phyloP scores from a whole-genome alignment of 2,888 invertebrate species.

The Celastrina argiolus region DNA sequence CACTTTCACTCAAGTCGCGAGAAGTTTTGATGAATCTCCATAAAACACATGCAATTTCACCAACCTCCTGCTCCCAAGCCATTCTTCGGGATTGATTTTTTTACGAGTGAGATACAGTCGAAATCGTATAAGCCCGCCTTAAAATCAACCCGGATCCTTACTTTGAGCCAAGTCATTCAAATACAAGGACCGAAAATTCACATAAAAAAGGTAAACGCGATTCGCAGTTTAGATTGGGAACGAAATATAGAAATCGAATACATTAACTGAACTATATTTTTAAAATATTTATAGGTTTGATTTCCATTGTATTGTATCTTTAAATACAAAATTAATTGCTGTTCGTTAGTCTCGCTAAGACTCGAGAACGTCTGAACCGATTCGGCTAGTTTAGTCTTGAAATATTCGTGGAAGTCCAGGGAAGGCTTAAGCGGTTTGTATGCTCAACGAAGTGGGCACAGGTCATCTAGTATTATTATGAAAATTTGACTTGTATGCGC shows the following conservation, averaged over 20 bases:
- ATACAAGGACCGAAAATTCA: constrained; percentile 21
- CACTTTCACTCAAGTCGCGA: background rate
- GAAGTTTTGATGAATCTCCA: background rate
- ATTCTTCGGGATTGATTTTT: constrained; percentile 10
- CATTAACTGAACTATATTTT: background rate
- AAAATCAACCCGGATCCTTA: constrained; percentile 30
- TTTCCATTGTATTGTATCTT: background rate
- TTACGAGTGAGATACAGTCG: constrained; percentile 30
- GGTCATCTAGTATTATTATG: too few relatives aligned
- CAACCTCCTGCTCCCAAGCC: background rate
- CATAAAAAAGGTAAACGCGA: constrained; percentile 22
- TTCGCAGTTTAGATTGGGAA: constrained; percentile 11
- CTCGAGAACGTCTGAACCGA: too few relatives aligned
- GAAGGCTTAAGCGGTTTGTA: too few relatives aligned
- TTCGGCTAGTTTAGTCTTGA: too few relatives aligned
- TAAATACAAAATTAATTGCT: too few relatives aligned
- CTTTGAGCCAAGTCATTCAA: constrained; percentile 23
- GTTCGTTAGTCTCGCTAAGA: too few relatives aligned
- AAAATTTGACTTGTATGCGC: too few relatives aligned
- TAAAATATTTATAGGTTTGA: background rate
- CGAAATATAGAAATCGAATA: background rate
- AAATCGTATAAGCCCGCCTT: constrained; percentile 32
- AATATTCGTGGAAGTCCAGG: too few relatives aligned
- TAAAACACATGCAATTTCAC: background rate
- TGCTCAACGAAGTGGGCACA: too few relatives aligned